Evolutionary conservation across 2,797 vertebrate genomes (phyloP).

Genomic region (Sternotherus odoratus): DNA sequence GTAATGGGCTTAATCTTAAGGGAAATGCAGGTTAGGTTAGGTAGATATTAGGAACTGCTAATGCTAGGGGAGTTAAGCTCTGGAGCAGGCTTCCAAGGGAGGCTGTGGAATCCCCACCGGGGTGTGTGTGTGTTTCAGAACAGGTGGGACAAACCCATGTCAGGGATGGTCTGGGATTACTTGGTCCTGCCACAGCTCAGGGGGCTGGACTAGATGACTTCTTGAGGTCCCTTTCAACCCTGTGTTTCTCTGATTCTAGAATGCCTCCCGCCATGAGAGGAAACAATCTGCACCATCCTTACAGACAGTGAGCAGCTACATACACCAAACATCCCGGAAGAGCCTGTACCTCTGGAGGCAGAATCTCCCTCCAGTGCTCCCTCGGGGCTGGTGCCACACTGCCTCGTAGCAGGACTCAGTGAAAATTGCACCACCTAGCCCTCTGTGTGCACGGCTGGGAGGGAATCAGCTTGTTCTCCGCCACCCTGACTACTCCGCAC

Average conservation of each 20-base stretch:
- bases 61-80: neutral
- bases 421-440: neutral
- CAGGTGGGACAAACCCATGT: neutral
- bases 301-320: neutral
- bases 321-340: neutral
- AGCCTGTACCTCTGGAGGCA: neutral
- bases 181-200: neutral
- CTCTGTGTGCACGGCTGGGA: neutral
- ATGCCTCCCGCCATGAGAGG: neutral
- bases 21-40: neutral
- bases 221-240: neutral
- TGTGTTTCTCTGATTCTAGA: neutral
- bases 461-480: neutral
- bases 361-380: neutral
- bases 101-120: neutral
- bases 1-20: neutral
- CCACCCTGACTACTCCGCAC: neutral
- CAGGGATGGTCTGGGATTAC: neutral
- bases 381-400: neutral
- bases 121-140: too few species aligned
- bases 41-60: neutral
- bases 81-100: neutral
- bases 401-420: neutral
- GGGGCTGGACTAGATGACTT: neutral
- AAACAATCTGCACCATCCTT: neutral